Evolutionary conservation across 2,888 invertebrate species (phyloP).

Genomic region (Cetonia aurata): DNA sequence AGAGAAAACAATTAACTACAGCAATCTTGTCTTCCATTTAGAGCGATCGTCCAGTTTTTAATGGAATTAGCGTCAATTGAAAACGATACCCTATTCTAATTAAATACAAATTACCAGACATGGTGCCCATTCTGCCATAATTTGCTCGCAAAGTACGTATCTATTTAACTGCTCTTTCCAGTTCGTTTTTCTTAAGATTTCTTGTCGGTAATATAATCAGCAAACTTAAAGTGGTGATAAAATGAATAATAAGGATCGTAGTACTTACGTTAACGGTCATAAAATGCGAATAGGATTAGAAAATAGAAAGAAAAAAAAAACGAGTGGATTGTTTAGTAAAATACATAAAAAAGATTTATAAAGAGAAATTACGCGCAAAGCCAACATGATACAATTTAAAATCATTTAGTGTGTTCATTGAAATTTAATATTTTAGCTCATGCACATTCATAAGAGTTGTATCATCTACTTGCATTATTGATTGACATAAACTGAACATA

Average conservation of each 20-base stretch:
- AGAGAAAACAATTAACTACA: slow-evolving; percentile 10
- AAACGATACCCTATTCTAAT: slow-evolving; percentile 36
- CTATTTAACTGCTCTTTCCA: slow-evolving; percentile 23
- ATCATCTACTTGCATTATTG: too few species aligned
- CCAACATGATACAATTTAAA: too few species aligned
- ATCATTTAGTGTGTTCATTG: too few species aligned
- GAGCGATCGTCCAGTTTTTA: slow-evolving; percentile 32
- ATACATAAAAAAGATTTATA: too few species aligned
- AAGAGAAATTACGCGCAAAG: too few species aligned
- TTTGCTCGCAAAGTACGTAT: slow-evolving; percentile 1
- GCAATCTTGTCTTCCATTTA: slow-evolving; percentile 28
- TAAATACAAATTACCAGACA: slow-evolving; percentile 29
- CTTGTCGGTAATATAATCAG: background rate
- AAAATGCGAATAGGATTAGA: background rate
- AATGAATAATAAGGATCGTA: slow-evolving; percentile 24
- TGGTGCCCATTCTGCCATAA: background rate
- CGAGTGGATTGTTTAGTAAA: background rate
- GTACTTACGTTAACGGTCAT: slow-evolving; percentile 8
- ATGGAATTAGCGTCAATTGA: slow-evolving; percentile 34
- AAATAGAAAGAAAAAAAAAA: background rate
- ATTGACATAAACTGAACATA: too few species aligned
- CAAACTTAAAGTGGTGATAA: slow-evolving; percentile 16
- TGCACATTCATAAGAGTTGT: too few species aligned
- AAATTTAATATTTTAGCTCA: too few species aligned
- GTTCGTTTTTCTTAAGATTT: slow-evolving; percentile 4